A percentile compares a stretch with the other conserved stretches of the same genome.
phyloP scores from a whole-genome alignment of 2,113 vertebrate species.

The Passer domesticus region DNA sequence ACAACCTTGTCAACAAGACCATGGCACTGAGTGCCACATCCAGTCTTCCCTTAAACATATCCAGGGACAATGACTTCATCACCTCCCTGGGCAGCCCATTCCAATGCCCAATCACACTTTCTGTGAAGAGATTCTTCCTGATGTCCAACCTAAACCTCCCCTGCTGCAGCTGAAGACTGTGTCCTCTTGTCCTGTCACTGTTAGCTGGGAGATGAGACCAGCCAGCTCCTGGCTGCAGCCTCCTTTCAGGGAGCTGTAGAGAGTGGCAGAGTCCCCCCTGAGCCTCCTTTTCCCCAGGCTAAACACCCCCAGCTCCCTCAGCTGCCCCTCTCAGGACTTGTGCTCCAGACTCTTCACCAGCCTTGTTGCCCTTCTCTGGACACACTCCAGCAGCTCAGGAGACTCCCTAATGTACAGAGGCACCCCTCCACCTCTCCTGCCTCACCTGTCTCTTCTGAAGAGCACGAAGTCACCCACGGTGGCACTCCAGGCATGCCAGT shows the following conservation, averaged over 20 bases:
- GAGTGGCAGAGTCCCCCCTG: no score
- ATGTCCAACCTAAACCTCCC: not conserved
- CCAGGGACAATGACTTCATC: not conserved
- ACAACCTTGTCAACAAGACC: accelerated
- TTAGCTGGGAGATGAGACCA: not conserved
- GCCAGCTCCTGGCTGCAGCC: accelerated
- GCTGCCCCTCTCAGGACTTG: accelerated
- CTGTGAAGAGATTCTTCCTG: not conserved
- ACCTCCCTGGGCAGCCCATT: not conserved
- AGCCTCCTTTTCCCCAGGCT: not conserved
- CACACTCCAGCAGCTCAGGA: not conserved
- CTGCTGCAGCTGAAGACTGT: not conserved
- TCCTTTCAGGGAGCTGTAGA: not conserved
- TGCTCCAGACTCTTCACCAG: not conserved
- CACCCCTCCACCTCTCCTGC: not conserved
- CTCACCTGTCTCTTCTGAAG: not conserved
- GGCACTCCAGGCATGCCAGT: accelerated
- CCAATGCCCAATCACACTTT: not conserved
- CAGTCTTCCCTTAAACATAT: not conserved
- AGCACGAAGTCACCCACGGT: not conserved
- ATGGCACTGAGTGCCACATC: not conserved
- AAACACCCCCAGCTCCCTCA: not conserved
- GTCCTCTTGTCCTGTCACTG: not conserved
- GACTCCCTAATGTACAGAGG: not conserved
- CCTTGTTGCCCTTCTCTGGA: not conserved